Base-by-base conservation (phyloP, 2,797 vertebrate species). In the Poecilia gillii region DNA sequence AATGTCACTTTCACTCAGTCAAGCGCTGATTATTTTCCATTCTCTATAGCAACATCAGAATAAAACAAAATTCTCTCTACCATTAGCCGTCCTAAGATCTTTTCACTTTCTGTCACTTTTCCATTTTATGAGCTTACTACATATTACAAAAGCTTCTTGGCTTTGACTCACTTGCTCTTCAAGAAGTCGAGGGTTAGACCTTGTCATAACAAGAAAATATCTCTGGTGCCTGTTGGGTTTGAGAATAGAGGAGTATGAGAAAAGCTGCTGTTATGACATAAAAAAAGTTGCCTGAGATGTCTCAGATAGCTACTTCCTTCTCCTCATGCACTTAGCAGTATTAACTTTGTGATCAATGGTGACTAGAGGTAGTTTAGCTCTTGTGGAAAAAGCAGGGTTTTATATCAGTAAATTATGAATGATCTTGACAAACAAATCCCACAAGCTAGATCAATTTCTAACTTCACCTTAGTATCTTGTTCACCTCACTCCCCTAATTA, bases 271-370 rank as follows among this genome's bases (percentile, higher is more conserved):
- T 85, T 92, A 90, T 85, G 89, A 90, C 85, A 85, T 87, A 33
- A 16, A 75, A 23, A 78, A 81, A 57, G 74, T 84, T 89, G 83
- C 88, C 86, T 93, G 94, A 84, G 68, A 77, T 83, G 87, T 81
- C 87, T 93, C 95, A 95, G 88, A 89, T 95, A 93, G 91, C 73
- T 81, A 53, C 77, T 87, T 71, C 68, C 74, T 53, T 79, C 46
- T 72, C 72, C 25, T 43, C 64, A 39, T 76, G 71, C 75, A 49
- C 33, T 80, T 77, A 49, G 68, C 39, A 57, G 66, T 68, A 74
- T 81, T 64, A 75, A 75, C 72, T 70, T 46, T 74, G 36, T 79
- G 81, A 89, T 79, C 85, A 72, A 85, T 83, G 41, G 41, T 84
- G 78, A 82, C 70, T 84, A 31, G 5, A 85, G 43, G 62, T 84